phyloP scores from a whole-genome alignment of 2,797 vertebrate genomes.

The Neostethus bicornis region DNA sequence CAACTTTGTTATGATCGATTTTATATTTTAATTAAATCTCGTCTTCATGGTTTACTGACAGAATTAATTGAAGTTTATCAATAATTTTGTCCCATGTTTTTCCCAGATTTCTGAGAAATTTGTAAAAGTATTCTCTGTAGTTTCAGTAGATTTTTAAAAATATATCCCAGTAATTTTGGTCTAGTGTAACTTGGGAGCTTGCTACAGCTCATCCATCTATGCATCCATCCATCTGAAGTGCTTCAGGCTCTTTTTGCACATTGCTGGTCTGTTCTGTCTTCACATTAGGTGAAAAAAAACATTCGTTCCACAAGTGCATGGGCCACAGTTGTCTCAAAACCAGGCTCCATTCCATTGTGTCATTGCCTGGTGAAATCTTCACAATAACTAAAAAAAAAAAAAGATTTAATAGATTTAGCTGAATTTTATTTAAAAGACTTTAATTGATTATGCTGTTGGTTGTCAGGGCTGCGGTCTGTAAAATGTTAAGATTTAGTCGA shows the following conservation, averaged over 20 bases:
- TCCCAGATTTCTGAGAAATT: too few species aligned
- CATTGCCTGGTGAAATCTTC: slow-evolving; percentile 59
- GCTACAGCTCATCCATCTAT: neutral
- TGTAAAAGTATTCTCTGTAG: too few species aligned
- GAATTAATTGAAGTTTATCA: neutral
- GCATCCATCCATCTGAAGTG: neutral
- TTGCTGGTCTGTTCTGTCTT: too few species aligned
- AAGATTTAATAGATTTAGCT: slow-evolving; percentile 55
- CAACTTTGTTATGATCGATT: neutral
- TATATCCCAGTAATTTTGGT: neutral
- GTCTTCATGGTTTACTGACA: slow-evolving; percentile 7
- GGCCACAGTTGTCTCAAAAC: slow-evolving; percentile 45
- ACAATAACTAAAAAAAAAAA: slow-evolving; percentile 60
- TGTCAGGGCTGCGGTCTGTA: slow-evolving; percentile 27
- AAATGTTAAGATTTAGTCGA: slow-evolving; percentile 31
- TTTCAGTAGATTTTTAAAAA: neutral
- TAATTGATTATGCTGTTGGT: slow-evolving; percentile 60
- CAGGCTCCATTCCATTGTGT: slow-evolving; percentile 56
- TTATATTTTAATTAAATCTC: slow-evolving; percentile 6
- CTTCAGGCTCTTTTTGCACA: slow-evolving; percentile 2
- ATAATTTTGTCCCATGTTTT: slow-evolving; percentile 10
- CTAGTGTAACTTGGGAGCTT: neutral
- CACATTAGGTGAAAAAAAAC: slow-evolving; percentile 43
- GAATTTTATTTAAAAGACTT: slow-evolving; percentile 58
- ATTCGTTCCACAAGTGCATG: slow-evolving; percentile 41